phyloP scores from a whole-genome alignment of 2,888 invertebrate genomes.

The Axea sp. region DNA sequence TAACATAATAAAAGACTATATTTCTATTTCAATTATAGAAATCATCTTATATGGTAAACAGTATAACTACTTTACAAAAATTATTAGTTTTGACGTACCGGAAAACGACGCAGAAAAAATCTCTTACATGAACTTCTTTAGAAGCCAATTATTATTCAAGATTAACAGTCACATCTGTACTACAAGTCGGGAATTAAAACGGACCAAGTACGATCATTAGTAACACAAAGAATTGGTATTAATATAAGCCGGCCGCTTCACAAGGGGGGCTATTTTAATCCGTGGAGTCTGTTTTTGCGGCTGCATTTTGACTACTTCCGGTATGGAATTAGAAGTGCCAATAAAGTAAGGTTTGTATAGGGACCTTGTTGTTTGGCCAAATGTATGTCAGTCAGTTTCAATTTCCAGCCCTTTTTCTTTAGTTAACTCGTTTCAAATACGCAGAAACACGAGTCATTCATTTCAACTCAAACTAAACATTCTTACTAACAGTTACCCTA shows the following conservation, averaged over 20 bases:
- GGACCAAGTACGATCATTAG: constrained; percentile 36
- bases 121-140: not conserved
- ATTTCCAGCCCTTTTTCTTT: constrained; percentile 36
- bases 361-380: constrained; percentile 62
- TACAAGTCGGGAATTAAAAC: constrained; percentile 25
- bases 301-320: constrained; percentile 75
- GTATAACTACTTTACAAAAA: too few species aligned
- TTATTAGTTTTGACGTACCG: too few species aligned
- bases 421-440: constrained; percentile 40
- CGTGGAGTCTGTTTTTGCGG: constrained; percentile 72
- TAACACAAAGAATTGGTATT: constrained; percentile 60
- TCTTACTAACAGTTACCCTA: too few species aligned
- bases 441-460: constrained; percentile 43
- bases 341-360: constrained; percentile 68
- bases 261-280: constrained; percentile 69
- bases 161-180: constrained; percentile 17
- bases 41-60: too few species aligned
- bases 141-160: constrained; percentile 24
- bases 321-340: constrained; percentile 76
- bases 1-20: too few species aligned
- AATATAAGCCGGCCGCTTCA: constrained; percentile 46
- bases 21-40: too few species aligned
- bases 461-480: too few species aligned
- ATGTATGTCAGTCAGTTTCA: constrained; percentile 52
- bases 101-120: too few species aligned